Base-by-base conservation (phyloP, 2,113 vertebrate genomes). In the Syngnathoides biaculeatus region DNA sequence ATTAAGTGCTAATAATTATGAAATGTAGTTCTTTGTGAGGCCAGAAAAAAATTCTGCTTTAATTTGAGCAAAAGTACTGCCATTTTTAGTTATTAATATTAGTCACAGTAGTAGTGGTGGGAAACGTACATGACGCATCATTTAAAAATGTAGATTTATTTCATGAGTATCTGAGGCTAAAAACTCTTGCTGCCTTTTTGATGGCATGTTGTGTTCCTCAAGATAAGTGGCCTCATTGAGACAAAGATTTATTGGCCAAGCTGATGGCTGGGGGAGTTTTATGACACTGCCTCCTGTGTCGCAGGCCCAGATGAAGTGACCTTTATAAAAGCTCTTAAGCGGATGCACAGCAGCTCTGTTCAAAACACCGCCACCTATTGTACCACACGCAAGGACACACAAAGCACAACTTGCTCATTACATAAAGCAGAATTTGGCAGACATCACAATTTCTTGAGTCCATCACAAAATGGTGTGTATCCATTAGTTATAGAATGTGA, bases 221-320 rank as follows among this genome's bases (percentile, higher is more conserved):
- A 75, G 67, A 82, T 69, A 69, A 79, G 83, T 61, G 63, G 72
- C 82, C 77, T 73, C 64, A 55, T 84, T 85, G 72, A 77, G 43
- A 81, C 62, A 75, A 77, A 84, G 88, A 87, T 84, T 87, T 86
- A 88, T 79, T 83, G 72, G 73, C 75, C 72, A 63, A 68, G 79
- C 79, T 82, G 80, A 87, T 66, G 78, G 60, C 67, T 43, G 55
- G 53, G 81, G 82, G 80, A 85, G 80, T 81, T 86, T 87, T 78
- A 86, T 77, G 67, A 84, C 69, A 68, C 71, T 79, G 78, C 76
- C 74, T 86, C 79, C 72, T 57, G 72, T 74, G 75, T 68, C 72
- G 80, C 74, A 11, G 66, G 75, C 79, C 73, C 82, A 79, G 48
- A 86, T 78, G 82, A 86, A 78, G 69, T 86, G 89, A 89, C 89